A percentile compares a stretch with the other conserved stretches of the same genome.
phyloP scores from a whole-genome alignment of 2,113 vertebrate genomes.

The Lanius collurio region DNA sequence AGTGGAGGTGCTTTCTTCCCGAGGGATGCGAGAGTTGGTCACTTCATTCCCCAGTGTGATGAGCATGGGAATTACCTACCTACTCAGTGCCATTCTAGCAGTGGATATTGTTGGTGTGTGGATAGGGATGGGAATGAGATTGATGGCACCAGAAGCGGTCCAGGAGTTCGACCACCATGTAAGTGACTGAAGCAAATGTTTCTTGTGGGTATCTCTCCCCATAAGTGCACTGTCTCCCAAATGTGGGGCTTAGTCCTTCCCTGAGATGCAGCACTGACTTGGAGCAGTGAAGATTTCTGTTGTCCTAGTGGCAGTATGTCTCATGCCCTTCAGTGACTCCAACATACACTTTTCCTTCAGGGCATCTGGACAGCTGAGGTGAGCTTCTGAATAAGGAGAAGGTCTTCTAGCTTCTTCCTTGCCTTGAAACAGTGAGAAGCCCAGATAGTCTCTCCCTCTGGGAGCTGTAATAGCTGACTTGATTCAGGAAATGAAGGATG shows the following conservation, averaged over 20 bases:
- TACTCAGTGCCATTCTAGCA: constrained; percentile 84
- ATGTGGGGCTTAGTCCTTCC: neutral
- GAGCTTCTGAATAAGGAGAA: neutral
- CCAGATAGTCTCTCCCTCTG: neutral
- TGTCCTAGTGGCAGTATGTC: neutral
- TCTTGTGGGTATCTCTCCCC: neutral
- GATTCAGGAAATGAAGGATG: neutral
- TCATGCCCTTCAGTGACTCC: neutral
- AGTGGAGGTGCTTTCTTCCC: neutral
- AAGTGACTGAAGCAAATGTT: constrained; percentile 64
- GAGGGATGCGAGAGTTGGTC: constrained; percentile 50
- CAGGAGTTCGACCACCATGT: constrained; percentile 83
- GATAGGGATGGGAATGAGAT: constrained; percentile 85
- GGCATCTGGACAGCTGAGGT: neutral
- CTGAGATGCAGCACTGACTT: neutral
- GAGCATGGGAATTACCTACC: constrained; percentile 81
- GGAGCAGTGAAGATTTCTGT: neutral
- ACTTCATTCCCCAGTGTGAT: constrained; percentile 86
- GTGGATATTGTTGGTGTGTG: constrained; percentile 92
- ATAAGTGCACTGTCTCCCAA: neutral
- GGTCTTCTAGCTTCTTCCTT: neutral
- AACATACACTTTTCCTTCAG: neutral
- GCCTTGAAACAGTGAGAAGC: neutral
- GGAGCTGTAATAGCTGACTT: neutral
- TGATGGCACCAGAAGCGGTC: constrained; percentile 77